Evolutionary conservation across 2,797 vertebrate genomes (phyloP).

Genomic region (Paramormyrops hopkinsi): DNA sequence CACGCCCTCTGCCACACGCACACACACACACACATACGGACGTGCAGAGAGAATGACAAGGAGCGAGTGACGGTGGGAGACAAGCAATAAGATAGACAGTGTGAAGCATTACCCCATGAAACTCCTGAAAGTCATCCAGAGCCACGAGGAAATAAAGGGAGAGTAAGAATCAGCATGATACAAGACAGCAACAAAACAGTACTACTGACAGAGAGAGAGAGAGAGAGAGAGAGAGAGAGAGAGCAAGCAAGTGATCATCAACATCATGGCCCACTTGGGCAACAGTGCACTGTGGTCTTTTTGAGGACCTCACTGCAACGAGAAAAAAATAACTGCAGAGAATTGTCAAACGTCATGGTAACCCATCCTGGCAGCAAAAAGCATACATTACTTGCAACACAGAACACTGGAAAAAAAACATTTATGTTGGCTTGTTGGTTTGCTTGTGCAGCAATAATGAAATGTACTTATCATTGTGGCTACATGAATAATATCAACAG

Average conservation of each 20-base stretch:
- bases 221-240: background rate
- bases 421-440: background rate
- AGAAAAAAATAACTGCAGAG: background rate
- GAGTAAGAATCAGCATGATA: constrained; percentile 20
- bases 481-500: background rate
- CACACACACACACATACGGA: constrained; percentile 31
- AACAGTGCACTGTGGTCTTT: background rate
- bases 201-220: background rate
- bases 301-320: background rate
- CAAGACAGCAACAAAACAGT: background rate
- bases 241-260: background rate
- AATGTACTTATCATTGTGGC: background rate
- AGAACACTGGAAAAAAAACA: background rate
- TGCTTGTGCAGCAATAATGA: background rate
- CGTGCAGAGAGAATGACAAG: constrained; percentile 27
- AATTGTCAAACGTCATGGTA: background rate
- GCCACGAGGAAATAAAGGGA: constrained; percentile 47
- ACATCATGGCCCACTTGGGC: background rate
- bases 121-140: constrained; percentile 86
- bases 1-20: background rate
- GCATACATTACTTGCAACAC: background rate
- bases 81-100: constrained; percentile 37
- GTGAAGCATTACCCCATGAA: constrained; percentile 85
- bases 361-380: background rate
- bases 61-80: constrained; percentile 22